phyloP scores from a whole-genome alignment of 2,113 vertebrate genomes.

The Oreochromis aureus region DNA sequence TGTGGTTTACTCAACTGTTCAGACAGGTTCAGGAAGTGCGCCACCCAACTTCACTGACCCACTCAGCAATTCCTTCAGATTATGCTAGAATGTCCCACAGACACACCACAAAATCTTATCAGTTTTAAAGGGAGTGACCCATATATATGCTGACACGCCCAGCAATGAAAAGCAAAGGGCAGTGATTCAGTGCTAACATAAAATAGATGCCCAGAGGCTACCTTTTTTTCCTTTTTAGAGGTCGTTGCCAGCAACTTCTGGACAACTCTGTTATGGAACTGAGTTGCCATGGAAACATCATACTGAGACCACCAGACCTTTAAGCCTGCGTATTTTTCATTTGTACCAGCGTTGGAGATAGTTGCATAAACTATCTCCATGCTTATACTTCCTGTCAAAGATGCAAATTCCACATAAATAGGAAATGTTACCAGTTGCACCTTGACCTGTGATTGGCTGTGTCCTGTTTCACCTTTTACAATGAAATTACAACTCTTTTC shows the following conservation, averaged over 20 bases:
- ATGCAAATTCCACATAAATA: neutral
- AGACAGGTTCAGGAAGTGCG: neutral
- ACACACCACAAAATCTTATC: slow-evolving; percentile 29
- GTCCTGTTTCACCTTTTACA: slow-evolving; percentile 1
- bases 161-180: slow-evolving; percentile 1
- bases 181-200: neutral
- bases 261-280: slow-evolving; percentile 4
- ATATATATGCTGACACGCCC: neutral
- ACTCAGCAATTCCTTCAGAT: neutral
- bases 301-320: neutral
- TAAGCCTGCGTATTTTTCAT: slow-evolving; percentile 7
- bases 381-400: neutral
- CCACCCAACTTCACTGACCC: neutral
- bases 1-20: neutral
- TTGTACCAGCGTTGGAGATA: neutral
- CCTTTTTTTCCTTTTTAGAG: neutral
- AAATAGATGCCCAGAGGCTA: neutral
- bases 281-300: slow-evolving; percentile 25
- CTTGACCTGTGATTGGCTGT: neutral
- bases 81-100: neutral
- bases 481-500: neutral
- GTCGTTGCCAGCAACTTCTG: neutral
- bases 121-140: neutral
- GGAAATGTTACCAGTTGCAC: neutral
- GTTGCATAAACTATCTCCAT: neutral